Percentiles rank a stretch among this genome's conserved stretches.
Evolutionary conservation across 35 echinoderm and acorn worm species (phyloP).

Genomic region (Ophiothrix spiculata): DNA sequence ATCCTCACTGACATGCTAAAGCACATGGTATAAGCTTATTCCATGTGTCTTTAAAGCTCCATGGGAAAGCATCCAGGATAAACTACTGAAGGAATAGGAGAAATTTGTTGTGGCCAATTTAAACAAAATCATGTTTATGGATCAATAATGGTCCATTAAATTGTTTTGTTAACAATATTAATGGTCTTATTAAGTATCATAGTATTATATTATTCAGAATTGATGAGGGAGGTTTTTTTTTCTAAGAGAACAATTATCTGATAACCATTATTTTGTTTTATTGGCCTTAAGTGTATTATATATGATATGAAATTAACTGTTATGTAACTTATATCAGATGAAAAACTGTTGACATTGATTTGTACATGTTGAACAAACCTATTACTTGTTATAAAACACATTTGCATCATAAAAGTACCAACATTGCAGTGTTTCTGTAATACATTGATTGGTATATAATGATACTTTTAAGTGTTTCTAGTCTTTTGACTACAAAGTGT

Average conservation of each 20-base stretch:
- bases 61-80: not conserved
- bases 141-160: not conserved
- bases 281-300: not conserved
- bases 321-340: not conserved
- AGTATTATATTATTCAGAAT: not conserved
- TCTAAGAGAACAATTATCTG: not conserved
- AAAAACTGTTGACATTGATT: not conserved
- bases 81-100: not conserved
- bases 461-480: no score
- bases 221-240: not conserved
- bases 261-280: not conserved
- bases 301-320: not conserved
- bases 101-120: not conserved
- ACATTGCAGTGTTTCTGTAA: no score
- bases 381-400: no score
- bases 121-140: not conserved
- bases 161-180: not conserved
- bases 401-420: no score
- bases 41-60: not conserved
- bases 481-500: no score
- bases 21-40: not conserved
- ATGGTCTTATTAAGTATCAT: not conserved
- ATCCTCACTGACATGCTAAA: not conserved
- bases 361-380: conserved; percentile 7
- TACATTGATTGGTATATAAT: no score